Percentiles rank a stretch among this genome's conserved stretches.
Conservation (phyloP, 2,113 vertebrate species). For the Irena cyanogastra region DNA sequence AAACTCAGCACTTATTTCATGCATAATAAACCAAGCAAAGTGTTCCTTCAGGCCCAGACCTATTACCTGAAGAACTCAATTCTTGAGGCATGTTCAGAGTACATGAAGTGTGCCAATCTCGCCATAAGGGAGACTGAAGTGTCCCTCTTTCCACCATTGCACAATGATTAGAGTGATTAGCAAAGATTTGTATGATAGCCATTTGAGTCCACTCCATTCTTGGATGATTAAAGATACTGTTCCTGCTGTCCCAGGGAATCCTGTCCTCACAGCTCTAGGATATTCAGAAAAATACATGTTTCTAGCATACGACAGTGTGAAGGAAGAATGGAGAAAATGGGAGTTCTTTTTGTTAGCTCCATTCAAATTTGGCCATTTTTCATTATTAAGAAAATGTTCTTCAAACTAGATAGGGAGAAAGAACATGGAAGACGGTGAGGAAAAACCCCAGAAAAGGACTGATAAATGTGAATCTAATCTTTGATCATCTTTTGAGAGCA, state of each 20-base stretch:
- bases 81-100: not conserved
- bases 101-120: not conserved
- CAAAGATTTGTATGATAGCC: not conserved
- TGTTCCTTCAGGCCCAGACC: not conserved
- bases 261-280: not conserved
- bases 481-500: not conserved
- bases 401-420: not conserved
- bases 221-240: not conserved
- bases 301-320: not conserved
- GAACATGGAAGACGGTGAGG: not conserved
- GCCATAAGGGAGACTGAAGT: not conserved
- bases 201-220: not conserved
- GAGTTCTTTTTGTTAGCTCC: not conserved
- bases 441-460: not conserved
- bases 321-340: not conserved
- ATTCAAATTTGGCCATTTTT: not conserved
- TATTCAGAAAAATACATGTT: not conserved
- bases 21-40: not conserved
- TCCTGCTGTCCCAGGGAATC: not conserved
- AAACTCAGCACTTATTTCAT: not conserved
- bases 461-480: not conserved
- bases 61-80: not conserved
- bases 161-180: not conserved
- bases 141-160: not conserved
- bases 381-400: not conserved